Conservation (phyloP, 2,797 vertebrate species). For the Amniataba percoides region DNA sequence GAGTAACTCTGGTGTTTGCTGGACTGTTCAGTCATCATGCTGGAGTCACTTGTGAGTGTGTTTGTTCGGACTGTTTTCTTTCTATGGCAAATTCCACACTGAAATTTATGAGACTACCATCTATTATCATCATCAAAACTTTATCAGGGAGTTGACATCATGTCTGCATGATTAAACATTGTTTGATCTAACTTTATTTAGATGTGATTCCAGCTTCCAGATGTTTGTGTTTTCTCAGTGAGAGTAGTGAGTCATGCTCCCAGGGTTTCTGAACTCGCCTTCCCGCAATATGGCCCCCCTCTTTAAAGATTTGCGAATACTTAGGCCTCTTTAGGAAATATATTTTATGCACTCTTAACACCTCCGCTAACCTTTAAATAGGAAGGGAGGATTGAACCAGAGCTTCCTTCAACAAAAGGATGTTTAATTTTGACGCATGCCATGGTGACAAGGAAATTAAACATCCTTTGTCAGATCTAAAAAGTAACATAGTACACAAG, state of each 20-base stretch:
- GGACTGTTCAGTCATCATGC: conserved; percentile 12
- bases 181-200: conserved; percentile 51
- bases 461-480: conserved; percentile 35
- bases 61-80: conserved; percentile 1
- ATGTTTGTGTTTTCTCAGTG: conserved; percentile 55
- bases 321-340: conserved; percentile 12
- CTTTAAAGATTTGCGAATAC: not conserved
- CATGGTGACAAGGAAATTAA: conserved; percentile 17
- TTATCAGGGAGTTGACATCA: conserved; percentile 49
- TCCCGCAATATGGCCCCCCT: not conserved
- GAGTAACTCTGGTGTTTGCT: not conserved
- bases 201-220: conserved; percentile 31
- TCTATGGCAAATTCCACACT: not conserved
- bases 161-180: conserved; percentile 33
- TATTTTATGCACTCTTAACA: not conserved
- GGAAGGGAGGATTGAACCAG: conserved; percentile 19
- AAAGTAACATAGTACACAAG: not conserved
- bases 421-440: conserved; percentile 31
- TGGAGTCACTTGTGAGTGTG: conserved; percentile 9
- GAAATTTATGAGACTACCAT: not conserved
- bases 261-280: conserved; percentile 12
- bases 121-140: not conserved
- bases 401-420: conserved; percentile 33
- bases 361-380: not conserved
- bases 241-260: conserved; percentile 47